Evolutionary conservation across 2,113 vertebrate genomes (phyloP), one percentile per base, ranked within the genome.

Genomic region (Scopus umbretta): DNA sequence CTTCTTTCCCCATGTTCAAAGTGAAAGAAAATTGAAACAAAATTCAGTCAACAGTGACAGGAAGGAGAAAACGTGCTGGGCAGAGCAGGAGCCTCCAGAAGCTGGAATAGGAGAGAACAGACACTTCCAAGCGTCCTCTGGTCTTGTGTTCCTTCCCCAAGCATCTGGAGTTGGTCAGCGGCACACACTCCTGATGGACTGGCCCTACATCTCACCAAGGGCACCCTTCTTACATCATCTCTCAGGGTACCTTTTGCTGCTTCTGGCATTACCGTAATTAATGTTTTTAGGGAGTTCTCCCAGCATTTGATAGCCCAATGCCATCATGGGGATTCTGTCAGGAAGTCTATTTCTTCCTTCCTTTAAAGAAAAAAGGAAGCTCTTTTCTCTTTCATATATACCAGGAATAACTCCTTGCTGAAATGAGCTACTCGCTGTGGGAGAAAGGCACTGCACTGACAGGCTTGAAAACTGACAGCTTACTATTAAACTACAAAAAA

Each of bases 381-480:
- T 67, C 49, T 92, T 67, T 90, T 61, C 59, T 59, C 90, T 84
- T 90, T 80, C 65, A 80, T 10, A 22, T 2, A 5, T 19, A 43
- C 11, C 74, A 88, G 86, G 84, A 90, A 86, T 75, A 85, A 82
- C 56, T 94, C 74, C 68, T 56, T 50, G 74, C 86, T 78, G 16
- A 34, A 88, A 83, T 2, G 59, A 94, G 90, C 86, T 80, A 4
- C 90, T 93, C 21, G 5, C 88, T 74, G 82, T 38, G 81, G 87
- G 79, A 93, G 81, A 68, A 82, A 92, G 49, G 61, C 80, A 30
- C 76, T 79, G 91, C 52, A 55, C 66, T 93, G 80, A 32, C 88
- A 76, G 66, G 52, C 63, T 70, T 80, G 55, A 62, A 62, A 80
- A 42, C 27, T 80, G 82, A 73, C 94, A 87, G 26, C 36, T 79